These are phyloP conservation scores for Coreoperca whiteheadi DNA, from an alignment of 2,113 vertebrate species.

Conservation along the genomic window DNA sequence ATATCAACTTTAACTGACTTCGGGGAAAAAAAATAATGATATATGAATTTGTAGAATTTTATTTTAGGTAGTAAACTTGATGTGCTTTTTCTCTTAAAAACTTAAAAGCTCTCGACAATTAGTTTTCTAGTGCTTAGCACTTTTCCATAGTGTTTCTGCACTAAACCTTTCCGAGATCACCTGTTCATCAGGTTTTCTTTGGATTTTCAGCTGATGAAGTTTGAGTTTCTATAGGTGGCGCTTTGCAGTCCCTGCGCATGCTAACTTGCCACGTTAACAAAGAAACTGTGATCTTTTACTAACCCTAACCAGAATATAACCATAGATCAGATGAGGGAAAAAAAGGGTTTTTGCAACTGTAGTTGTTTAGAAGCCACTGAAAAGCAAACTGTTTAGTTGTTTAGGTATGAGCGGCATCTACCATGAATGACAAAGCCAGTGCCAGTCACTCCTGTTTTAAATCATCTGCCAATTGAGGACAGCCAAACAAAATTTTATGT, in stretches of 20 bases:
- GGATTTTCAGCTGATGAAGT: not conserved
- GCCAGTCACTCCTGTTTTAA: not conserved
- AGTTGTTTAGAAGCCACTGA: too few relatives aligned
- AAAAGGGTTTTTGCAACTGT: not conserved
- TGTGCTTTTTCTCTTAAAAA: not conserved
- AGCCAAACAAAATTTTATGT: not conserved
- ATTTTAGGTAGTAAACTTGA: not conserved
- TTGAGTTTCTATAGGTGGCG: not conserved
- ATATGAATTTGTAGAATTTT: not conserved
- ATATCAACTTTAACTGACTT: not conserved
- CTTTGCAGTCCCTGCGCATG: too few relatives aligned
- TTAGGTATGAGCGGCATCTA: not conserved
- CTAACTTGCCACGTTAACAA: not conserved
- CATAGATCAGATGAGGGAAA: not conserved
- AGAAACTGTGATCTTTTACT: too few relatives aligned
- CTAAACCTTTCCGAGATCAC: not conserved
- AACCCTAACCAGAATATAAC: not conserved
- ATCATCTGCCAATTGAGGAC: not conserved
- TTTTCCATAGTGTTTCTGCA: not conserved
- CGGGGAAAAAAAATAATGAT: too few relatives aligned
- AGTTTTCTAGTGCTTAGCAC: not conserved
- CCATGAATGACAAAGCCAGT: not conserved
- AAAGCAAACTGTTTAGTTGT: not conserved
- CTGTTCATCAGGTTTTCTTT: not conserved
- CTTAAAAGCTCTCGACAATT: not conserved